Base-by-base conservation (phyloP, 2,888 invertebrate species). In the Cryptocephalus primarius region DNA sequence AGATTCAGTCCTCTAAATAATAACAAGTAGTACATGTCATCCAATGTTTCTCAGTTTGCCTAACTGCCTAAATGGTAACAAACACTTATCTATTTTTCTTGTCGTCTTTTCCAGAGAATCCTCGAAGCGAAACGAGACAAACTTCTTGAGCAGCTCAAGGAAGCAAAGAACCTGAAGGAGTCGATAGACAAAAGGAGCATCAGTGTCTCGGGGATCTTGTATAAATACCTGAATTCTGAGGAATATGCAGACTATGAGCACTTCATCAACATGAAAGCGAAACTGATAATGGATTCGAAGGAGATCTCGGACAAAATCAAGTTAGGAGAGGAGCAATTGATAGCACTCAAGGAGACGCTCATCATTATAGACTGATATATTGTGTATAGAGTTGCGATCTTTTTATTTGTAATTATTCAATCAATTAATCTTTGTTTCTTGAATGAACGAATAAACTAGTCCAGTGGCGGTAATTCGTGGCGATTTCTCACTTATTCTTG, bases 231-330 rank as follows among this genome's bases (percentile, higher is more conserved):
- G 57, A 78, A 76, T 55, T 73, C 78, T 42, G 85, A 85, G 49
- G 83, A 87, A 62, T 83, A 80, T 63, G 80, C 82, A 38, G 87
- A 88, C 64, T 90, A 88, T 65, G 82, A 84, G 60, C 85, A 86
- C 65, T 90, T 87, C 70, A 83, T 89, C 59, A 84, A 85, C 65
- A 88, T 86, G 84, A 90, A 89, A 72, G 85, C 87, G 33, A 88
- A 87, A 69, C 72, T 90, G 53, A 82, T 87, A 59, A 83, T 89
- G 67, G 88, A 89, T 65, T 77, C 82, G 48, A 78, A 87, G 58
- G 88, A 90, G 65, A 81, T 89, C 55, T 79, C 83, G 58, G 88
- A 90, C 67, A 87, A 87, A 70, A 85, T 90, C 54, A 84, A 85
- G 63, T 73, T 85, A 52, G 84, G 86, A 47, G 85, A 88, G 66